phyloP scores from a whole-genome alignment of 1,140 invertebrate genomes.

The Trachymyrmex cornetzi region DNA sequence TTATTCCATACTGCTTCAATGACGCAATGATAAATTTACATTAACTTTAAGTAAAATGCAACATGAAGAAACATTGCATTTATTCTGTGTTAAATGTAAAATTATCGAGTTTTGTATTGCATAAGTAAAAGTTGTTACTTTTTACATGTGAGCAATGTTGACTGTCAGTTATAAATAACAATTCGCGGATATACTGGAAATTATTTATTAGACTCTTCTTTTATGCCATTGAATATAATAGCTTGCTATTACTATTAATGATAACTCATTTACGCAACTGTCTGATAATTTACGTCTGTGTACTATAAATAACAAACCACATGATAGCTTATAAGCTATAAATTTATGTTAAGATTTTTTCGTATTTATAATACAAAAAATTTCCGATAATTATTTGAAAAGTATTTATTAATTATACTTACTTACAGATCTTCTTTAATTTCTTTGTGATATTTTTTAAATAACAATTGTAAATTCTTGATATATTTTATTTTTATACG shows the following conservation, averaged over 20 bases:
- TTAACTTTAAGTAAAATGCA: slow-evolving; percentile 25
- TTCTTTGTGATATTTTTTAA: not conserved
- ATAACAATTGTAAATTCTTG: not conserved
- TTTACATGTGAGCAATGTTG: not conserved
- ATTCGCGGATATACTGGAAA: not conserved
- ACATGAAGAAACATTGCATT: not conserved
- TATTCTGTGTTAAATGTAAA: not conserved
- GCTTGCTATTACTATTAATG: slow-evolving; percentile 1
- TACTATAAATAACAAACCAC: not conserved
- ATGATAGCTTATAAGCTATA: not conserved
- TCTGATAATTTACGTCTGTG: not conserved
- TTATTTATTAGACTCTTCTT: slow-evolving; percentile 8
- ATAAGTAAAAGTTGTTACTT: not conserved
- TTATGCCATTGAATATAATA: not conserved
- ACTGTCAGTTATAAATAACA: slow-evolving; percentile 10
- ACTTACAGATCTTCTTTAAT: not conserved
- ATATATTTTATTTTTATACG: not conserved
- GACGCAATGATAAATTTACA: slow-evolving; percentile 23
- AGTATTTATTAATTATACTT: not conserved
- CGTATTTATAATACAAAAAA: not conserved
- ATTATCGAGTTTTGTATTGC: not conserved
- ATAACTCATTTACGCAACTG: slow-evolving; percentile 7
- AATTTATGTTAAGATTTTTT: not conserved
- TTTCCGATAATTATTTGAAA: not conserved
- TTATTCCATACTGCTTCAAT: not conserved